Conservation (phyloP, 2,113 vertebrate species). For the Mustelus asterias region DNA sequence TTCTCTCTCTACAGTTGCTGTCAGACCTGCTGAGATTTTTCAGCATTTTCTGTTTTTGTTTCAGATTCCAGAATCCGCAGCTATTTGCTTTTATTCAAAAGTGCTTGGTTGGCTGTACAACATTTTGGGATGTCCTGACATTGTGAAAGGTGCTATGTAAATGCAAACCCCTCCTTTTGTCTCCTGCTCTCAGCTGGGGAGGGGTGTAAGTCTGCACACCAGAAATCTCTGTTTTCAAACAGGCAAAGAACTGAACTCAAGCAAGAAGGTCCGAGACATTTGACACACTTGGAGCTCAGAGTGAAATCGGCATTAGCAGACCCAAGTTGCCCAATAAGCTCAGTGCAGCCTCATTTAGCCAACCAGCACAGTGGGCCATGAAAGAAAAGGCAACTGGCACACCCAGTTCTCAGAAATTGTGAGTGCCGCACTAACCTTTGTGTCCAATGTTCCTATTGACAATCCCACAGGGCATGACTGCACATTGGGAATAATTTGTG, state of each 20-base stretch:
- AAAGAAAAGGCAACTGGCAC: not conserved
- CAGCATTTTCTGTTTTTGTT: too few relatives aligned
- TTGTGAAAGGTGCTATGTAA: not conserved
- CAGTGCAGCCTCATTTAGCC: not conserved
- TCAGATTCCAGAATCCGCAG: too few relatives aligned
- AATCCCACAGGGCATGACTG: not conserved
- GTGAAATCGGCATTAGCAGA: not conserved
- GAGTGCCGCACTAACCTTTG: not conserved
- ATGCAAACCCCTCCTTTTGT: not conserved
- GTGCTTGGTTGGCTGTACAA: not conserved
- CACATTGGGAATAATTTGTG: not conserved
- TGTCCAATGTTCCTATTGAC: not conserved
- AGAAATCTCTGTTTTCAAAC: not conserved
- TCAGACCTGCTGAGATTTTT: too few relatives aligned
- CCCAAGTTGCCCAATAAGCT: not conserved
- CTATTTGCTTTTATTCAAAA: not conserved
- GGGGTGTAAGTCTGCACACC: too few relatives aligned
- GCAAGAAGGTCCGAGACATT: not conserved
- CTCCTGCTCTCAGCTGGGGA: not conserved
- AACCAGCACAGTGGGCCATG: not conserved
- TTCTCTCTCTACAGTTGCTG: too few relatives aligned
- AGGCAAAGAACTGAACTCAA: not conserved
- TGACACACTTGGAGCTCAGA: not conserved
- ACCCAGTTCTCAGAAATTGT: not conserved
- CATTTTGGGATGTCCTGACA: not conserved